Evolutionary conservation across 2,888 invertebrate genomes (phyloP).

Genomic region (Formica aserva): DNA sequence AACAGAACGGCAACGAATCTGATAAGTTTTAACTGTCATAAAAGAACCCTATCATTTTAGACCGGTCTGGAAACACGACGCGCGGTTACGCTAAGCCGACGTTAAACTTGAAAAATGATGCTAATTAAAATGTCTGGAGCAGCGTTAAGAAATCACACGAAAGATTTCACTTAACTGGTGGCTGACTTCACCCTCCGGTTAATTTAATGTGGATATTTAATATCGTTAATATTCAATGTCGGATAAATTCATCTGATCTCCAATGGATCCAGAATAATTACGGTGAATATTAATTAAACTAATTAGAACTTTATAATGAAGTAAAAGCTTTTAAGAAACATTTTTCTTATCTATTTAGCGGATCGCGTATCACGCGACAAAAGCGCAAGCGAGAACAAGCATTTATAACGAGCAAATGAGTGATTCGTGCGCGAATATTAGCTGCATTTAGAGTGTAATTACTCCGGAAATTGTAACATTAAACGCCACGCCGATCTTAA

Average conservation of each 20-base stretch:
- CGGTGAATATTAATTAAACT: conserved; percentile 33
- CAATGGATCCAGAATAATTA: background rate
- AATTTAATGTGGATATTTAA: conserved; percentile 1
- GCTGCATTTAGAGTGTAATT: conserved; percentile 15
- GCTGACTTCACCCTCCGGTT: background rate
- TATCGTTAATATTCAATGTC: conserved; percentile 19
- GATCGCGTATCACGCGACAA: conserved; percentile 48
- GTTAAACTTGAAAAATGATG: background rate
- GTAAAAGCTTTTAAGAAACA: conserved; percentile 14
- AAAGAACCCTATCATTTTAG: conserved; percentile 58
- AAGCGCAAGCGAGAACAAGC: conserved; percentile 29
- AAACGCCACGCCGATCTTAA: conserved; percentile 15
- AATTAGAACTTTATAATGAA: conserved; percentile 28
- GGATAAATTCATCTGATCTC: background rate
- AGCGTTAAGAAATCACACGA: background rate
- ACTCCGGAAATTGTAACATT: conserved; percentile 24
- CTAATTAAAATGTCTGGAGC: conserved; percentile 31
- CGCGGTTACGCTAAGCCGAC: background rate
- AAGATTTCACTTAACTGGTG: conserved; percentile 11
- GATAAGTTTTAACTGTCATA: conserved; percentile 64
- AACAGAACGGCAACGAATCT: conserved; percentile 68
- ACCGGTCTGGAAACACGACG: conserved; percentile 1
- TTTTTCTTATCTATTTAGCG: conserved; percentile 17
- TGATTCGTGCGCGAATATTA: conserved; percentile 21
- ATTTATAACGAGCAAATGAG: conserved; percentile 25